phyloP scores from a whole-genome alignment of 2,113 vertebrate species.

The Oncorhynchus gorbuscha region DNA sequence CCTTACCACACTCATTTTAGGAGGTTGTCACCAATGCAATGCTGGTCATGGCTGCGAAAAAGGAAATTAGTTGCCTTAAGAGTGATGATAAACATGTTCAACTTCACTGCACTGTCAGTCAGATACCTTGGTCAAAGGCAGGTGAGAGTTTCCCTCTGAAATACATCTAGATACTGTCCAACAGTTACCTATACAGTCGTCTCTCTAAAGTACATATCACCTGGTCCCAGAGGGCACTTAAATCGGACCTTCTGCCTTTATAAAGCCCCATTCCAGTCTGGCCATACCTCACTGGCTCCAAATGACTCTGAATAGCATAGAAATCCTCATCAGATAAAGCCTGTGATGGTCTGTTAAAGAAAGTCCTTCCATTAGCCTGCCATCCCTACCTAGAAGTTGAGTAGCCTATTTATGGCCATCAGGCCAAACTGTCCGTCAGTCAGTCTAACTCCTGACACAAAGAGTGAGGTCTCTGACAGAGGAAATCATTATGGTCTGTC shows the following conservation, averaged over 20 bases:
- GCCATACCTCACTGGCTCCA: conserved; percentile 51
- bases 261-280: conserved; percentile 38
- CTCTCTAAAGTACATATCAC: background rate
- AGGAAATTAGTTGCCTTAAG: background rate
- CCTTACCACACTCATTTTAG: background rate
- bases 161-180: background rate
- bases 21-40: background rate
- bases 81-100: background rate
- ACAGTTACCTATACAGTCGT: background rate
- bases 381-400: background rate
- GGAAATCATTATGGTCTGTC: conserved; percentile 26
- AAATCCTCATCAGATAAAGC: conserved; percentile 42
- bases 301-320: conserved; percentile 54
- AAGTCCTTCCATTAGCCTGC: conserved; percentile 35
- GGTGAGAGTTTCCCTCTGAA: background rate
- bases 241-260: conserved; percentile 13
- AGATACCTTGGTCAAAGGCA: background rate
- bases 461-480: conserved; percentile 8
- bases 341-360: background rate
- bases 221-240: conserved; percentile 12
- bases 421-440: conserved; percentile 10
- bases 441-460: conserved; percentile 22
- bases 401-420: conserved; percentile 26
- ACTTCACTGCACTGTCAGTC: background rate
- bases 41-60: background rate